phyloP scores from a whole-genome alignment of 2,113 vertebrate species.

The Meleagris gallopavo region DNA sequence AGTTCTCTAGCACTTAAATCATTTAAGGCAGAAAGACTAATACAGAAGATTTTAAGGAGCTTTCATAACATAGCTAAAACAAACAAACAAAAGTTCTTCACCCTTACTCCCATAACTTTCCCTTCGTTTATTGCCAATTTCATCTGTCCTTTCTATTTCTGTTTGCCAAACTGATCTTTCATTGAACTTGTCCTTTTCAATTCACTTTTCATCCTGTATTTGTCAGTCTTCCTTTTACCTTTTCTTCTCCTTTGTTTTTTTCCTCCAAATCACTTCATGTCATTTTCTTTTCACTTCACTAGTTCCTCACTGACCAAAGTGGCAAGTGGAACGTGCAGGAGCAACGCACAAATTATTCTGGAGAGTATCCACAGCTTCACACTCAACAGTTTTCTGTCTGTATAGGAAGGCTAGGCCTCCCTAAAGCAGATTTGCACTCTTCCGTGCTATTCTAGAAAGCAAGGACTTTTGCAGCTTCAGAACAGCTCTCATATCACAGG shows the following conservation, averaged over 20 bases:
- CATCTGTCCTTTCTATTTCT: background rate
- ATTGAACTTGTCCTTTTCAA: slow-evolving; percentile 30
- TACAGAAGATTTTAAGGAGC: background rate
- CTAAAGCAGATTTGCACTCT: background rate
- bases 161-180: slow-evolving; percentile 15
- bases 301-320: slow-evolving; percentile 17
- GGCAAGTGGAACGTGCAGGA: background rate
- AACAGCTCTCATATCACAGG: background rate
- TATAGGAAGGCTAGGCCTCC: background rate
- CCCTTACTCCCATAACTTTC: background rate
- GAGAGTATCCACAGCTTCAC: background rate
- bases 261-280: background rate
- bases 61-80: background rate
- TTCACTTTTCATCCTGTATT: slow-evolving; percentile 44
- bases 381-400: background rate
- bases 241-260: background rate
- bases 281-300: slow-evolving; percentile 42
- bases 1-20: background rate
- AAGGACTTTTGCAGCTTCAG: background rate
- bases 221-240: slow-evolving; percentile 14
- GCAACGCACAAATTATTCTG: slow-evolving; percentile 23
- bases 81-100: background rate
- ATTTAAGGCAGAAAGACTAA: background rate
- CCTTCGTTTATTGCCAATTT: background rate
- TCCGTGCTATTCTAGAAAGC: background rate